These are phyloP conservation scores for Euschistus heros DNA, from an alignment of 1,140 invertebrate genomes.

Conservation along the genomic window DNA sequence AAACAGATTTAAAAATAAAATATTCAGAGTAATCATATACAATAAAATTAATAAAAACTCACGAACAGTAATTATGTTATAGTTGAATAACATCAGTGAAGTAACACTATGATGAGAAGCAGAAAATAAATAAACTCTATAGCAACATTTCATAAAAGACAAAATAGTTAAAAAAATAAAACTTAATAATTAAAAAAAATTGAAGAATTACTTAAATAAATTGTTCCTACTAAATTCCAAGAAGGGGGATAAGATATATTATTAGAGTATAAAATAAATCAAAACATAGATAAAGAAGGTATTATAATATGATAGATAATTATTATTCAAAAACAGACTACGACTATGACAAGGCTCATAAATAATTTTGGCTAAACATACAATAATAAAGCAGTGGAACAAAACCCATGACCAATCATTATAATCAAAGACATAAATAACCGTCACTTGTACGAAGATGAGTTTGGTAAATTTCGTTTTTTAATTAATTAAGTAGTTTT, in stretches of 20 bases:
- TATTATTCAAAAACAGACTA: conserved; percentile 37
- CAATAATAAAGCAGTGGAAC: conserved; percentile 55
- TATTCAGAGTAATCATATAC: conserved; percentile 49
- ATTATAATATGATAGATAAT: conserved; percentile 22
- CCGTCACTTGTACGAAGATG: too few species aligned
- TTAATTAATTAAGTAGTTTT: too few species aligned
- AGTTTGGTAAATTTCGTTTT: too few species aligned
- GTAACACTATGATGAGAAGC: conserved; percentile 42
- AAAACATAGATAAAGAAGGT: conserved; percentile 1
- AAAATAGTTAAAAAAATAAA: background rate
- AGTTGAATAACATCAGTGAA: conserved; percentile 36
- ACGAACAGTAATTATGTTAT: conserved; percentile 35
- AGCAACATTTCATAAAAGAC: background rate
- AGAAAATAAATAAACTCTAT: conserved; percentile 15
- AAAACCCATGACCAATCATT: conserved; percentile 33
- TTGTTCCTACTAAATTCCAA: too few species aligned
- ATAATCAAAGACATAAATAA: conserved; percentile 1
- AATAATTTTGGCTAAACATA: conserved; percentile 52
- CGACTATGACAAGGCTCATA: conserved; percentile 43
- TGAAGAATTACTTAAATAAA: too few species aligned
- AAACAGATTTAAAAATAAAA: conserved; percentile 44
- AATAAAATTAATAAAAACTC: conserved; percentile 48
- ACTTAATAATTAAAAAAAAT: background rate
- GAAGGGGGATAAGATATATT: conserved; percentile 24
- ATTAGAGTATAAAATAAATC: background rate